Conservation (phyloP, 2,113 vertebrate genomes). For the Eubucco bourcierii region DNA sequence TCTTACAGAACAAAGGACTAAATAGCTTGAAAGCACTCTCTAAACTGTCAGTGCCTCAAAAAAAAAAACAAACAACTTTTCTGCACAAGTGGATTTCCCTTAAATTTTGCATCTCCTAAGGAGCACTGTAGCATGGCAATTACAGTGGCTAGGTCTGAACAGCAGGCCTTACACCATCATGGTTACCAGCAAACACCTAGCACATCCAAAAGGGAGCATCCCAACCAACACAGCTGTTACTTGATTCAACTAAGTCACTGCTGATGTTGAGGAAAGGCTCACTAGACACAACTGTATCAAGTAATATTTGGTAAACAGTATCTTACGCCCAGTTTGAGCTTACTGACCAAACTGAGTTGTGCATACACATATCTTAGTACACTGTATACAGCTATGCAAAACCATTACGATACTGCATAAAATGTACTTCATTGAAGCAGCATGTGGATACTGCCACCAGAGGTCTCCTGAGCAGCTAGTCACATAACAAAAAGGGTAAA, state of each 20-base stretch:
- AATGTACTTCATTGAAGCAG: background rate
- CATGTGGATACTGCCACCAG: background rate
- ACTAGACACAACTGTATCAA: background rate
- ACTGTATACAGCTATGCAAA: background rate
- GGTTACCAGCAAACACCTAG: background rate
- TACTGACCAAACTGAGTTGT: background rate
- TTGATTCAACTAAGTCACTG: background rate
- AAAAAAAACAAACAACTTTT: background rate
- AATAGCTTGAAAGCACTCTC: background rate
- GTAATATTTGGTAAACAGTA: background rate
- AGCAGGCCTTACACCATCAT: background rate
- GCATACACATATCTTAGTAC: background rate
- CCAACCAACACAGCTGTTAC: background rate
- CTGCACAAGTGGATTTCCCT: background rate
- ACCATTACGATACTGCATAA: background rate
- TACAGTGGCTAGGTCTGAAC: background rate
- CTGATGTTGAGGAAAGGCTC: background rate
- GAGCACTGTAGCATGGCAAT: background rate
- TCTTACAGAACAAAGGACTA: background rate
- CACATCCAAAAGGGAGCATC: background rate
- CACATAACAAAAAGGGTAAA: background rate
- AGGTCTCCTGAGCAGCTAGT: background rate
- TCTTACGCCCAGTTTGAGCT: background rate
- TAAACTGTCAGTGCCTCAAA: background rate
- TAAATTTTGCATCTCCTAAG: background rate